Percentiles rank a stretch among this genome's conserved stretches.
phyloP scores from a whole-genome alignment of 2,888 invertebrate genomes.

The Cyclophora punctaria region DNA sequence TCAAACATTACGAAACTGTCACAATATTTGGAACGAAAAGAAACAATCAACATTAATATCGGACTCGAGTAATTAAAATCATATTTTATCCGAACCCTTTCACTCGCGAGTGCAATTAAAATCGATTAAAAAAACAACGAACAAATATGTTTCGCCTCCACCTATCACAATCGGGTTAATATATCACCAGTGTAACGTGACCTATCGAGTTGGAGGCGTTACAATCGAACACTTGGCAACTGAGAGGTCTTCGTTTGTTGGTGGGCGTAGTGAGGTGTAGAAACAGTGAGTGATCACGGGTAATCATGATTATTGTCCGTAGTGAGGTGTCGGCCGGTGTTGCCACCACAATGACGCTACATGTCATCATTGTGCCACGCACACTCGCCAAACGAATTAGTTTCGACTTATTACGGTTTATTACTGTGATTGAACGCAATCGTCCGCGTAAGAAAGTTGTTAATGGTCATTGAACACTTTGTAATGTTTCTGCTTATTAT shows the following conservation, averaged over 20 bases:
- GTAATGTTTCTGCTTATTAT: constrained; percentile 24
- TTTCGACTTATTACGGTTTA: constrained; percentile 30
- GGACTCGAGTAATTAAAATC: constrained; percentile 28
- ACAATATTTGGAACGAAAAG: no score
- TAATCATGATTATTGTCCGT: constrained; percentile 34
- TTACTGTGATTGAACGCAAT: constrained; percentile 32
- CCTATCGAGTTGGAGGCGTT: not conserved
- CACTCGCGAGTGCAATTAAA: constrained; percentile 41
- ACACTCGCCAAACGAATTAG: constrained; percentile 26
- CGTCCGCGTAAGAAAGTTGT: constrained; percentile 29
- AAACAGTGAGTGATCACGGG: constrained; percentile 44
- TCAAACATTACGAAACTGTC: no score
- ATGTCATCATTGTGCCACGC: constrained; percentile 32
- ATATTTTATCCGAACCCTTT: constrained; percentile 41
- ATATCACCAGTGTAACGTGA: constrained; percentile 16
- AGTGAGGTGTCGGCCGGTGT: constrained; percentile 18
- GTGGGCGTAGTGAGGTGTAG: constrained; percentile 30
- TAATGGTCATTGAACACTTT: constrained; percentile 24
- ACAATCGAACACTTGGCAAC: not conserved
- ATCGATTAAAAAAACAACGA: constrained; percentile 33
- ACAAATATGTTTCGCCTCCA: constrained; percentile 21
- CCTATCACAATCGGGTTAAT: constrained; percentile 7
- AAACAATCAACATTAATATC: no score
- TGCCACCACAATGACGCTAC: constrained; percentile 15
- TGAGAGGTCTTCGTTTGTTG: constrained; percentile 25